Evolutionary conservation across 1,140 invertebrate species (phyloP), one percentile per base, ranked within the genome.

Genomic region (Leptinotarsa texana): DNA sequence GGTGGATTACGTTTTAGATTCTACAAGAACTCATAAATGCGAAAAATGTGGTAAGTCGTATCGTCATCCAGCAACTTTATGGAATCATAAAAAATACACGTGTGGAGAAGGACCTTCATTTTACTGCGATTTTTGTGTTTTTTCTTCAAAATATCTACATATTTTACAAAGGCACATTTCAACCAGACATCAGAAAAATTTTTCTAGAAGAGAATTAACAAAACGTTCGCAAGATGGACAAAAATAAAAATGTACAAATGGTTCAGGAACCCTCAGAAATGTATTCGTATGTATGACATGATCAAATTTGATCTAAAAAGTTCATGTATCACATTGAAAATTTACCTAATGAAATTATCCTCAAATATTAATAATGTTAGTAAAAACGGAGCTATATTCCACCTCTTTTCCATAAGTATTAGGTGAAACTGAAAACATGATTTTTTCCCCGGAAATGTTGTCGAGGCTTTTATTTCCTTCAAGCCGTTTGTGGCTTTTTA

Each of bases 81-180:
- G 51, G 51, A 57, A 57, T 57, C 51, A 57, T 18, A 57, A 57
- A 57, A 57, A 57, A 57, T 57, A 57, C 51, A 57, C 51, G n/a
- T 57, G 51, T 57, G 51, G 51, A 1, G 51, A 57, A 18, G 51
- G 15, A 17, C n/a, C 51, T 15, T 15, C 13, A 17, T 57, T 57
- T 18, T 18, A 57, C 51, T 57, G 51, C 17, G 15, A 57, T 15
- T 18, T 57, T 2, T 57, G 51, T 18, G n/a, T 5, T 17, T 57
- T 18, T 17, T 57, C 51, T 57, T 57, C 51, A 57, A 57, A 57
- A 3, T 57, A 57, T 18, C 15, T 57, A 5, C 51, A 57, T 18
- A 57, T 17, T 57, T 17, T 57, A n/a, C 51, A 57, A 8, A 57
- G 6, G n/a, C 51, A 57, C 3, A n/a, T 57, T 15, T 57, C 4